Percentiles rank a stretch among this genome's conserved stretches.
phyloP scores from a whole-genome alignment of 2,113 vertebrate species.

The Laterallus jamaicensis region DNA sequence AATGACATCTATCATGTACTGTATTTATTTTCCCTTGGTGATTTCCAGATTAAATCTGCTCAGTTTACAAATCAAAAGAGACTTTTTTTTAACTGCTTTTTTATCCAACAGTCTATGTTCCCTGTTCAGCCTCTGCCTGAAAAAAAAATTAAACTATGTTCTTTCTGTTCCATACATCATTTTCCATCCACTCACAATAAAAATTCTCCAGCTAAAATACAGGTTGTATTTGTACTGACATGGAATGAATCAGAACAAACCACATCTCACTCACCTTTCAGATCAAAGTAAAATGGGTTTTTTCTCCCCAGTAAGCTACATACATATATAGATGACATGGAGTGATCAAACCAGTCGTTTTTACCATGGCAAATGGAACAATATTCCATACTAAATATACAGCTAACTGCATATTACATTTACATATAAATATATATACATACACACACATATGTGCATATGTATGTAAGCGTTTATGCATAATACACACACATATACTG shows the following conservation, averaged over 20 bases:
- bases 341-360: background rate
- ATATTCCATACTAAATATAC: background rate
- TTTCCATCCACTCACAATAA: background rate
- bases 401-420: background rate
- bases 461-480: background rate
- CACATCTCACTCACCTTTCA: background rate
- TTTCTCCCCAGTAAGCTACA: background rate
- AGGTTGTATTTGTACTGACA: constrained; percentile 4
- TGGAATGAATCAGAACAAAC: constrained; percentile 1
- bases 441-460: rapidly evolving
- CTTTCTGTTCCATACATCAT: constrained; percentile 6
- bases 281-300: background rate
- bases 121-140: background rate
- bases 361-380: background rate
- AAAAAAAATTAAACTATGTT: background rate
- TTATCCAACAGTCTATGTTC: background rate
- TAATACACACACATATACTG: background rate
- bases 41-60: constrained; percentile 61
- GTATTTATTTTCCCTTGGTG: constrained; percentile 60
- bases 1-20: constrained; percentile 52
- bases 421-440: background rate
- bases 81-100: constrained; percentile 13
- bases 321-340: background rate
- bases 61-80: constrained; percentile 55
- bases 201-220: constrained; percentile 29